A percentile compares a stretch with the other conserved stretches of the same genome.
These are phyloP conservation scores for Tipula lateralis DNA, from an alignment of 2,888 invertebrate genomes.

Conservation along the genomic window DNA sequence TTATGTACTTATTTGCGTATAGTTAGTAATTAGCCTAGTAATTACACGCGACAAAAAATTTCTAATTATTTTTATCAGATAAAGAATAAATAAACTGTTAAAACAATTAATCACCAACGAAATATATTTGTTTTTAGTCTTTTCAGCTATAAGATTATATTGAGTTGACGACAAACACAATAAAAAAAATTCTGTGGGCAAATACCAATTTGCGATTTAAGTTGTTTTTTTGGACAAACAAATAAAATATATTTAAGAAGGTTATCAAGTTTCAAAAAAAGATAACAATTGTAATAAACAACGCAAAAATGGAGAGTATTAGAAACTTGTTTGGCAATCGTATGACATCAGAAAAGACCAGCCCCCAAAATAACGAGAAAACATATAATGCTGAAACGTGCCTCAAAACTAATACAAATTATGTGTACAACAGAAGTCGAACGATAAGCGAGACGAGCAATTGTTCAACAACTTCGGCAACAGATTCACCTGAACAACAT, in stretches of 20 bases:
- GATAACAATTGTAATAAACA: not conserved
- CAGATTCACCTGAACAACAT: not conserved
- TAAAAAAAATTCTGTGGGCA: not conserved
- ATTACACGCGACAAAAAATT: not conserved
- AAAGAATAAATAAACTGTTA: not conserved
- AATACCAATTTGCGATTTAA: not conserved
- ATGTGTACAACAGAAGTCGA: slow-evolving; percentile 34
- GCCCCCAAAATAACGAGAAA: slow-evolving; percentile 5
- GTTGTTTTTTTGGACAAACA: not conserved
- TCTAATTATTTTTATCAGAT: not conserved
- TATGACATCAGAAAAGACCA: slow-evolving; percentile 27
- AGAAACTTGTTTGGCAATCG: slow-evolving; percentile 31
- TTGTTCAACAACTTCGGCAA: not conserved
- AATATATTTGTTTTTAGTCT: not conserved
- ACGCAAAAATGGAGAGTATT: slow-evolving; percentile 31
- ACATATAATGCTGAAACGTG: not conserved
- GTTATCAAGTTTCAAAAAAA: not conserved
- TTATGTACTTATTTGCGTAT: too few species aligned
- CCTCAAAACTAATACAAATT: not conserved
- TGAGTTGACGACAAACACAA: not conserved
- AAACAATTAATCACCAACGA: not conserved
- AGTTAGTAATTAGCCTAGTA: not conserved
- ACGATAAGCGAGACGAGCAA: slow-evolving; percentile 13
- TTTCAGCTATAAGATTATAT: not conserved
- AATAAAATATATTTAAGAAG: not conserved